Base-by-base conservation (phyloP, 2,797 vertebrate species). In the Miopithecus talapoin region DNA sequence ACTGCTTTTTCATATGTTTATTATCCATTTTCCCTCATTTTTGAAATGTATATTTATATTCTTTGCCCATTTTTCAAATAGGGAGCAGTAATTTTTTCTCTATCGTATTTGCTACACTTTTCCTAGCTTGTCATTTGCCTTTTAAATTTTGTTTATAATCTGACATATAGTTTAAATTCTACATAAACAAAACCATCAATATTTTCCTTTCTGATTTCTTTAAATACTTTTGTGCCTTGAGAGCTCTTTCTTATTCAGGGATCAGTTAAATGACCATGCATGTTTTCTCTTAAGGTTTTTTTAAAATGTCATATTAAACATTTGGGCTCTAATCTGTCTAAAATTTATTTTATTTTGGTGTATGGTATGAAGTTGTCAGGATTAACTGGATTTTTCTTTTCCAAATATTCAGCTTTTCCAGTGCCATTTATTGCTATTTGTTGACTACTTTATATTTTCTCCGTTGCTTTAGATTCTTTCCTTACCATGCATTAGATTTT, bases 301-400 rank as follows among this genome's bases (percentile, higher is more conserved):
- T 46, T 46, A 0, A 19, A 9, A 81, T 76, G 48, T 50, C 16
- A 75, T 87, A 94, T 96, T 87, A 55, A 85, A 87, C 55, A 74
- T 88, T 83, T 24, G 26, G n/a, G 76, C 85, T 91, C 85, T 90
- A 87, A 84, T 87, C 26, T 79, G 41, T 90, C 53, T 92, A 70
- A 53, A 26, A 89, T 93, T 74, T 96, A 94, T 94, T 97, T 90
- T 97, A 92, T 94, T 97, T 89, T 97, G 59, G 30, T 59, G 1
- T 87, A 41, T 84, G 12, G 4, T 83, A 55, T 79, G 41, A 89
- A 91, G n/a, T 91, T 89, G 10, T 90, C 30, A 95, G 12, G 53
- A 85, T 91, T 90, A 94, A 72, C n/a, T 95, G 83, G 33, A 64
- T 59, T 87, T 89, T 92, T 95, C 16, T 79, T 75, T 87, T 88